Evolutionary conservation across 2,113 vertebrate genomes (phyloP).

Genomic region (Stictonetta naevosa): DNA sequence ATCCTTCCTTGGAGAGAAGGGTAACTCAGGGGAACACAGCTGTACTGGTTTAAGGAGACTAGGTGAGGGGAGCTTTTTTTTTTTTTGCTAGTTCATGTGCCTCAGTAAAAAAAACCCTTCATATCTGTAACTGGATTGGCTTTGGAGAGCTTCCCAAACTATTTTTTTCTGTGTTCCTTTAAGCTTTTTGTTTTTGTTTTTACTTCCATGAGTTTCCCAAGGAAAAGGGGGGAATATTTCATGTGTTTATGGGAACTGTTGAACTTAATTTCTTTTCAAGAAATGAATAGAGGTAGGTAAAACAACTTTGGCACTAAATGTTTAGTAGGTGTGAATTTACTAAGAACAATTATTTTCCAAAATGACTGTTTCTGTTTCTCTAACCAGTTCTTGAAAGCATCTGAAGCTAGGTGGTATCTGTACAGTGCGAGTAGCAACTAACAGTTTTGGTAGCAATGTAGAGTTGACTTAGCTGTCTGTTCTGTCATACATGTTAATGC

Average conservation of each 20-base stretch:
- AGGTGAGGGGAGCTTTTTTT: background rate
- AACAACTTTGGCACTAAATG: background rate
- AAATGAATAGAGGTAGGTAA: background rate
- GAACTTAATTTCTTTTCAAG: background rate
- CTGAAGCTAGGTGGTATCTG: background rate
- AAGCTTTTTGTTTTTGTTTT: background rate
- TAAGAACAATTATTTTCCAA: background rate
- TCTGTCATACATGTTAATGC: background rate
- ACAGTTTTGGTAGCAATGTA: background rate
- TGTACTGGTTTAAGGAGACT: background rate
- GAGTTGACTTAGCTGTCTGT: background rate
- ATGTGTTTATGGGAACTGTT: background rate
- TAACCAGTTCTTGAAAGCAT: background rate
- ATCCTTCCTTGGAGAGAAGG: background rate
- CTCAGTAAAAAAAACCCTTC: background rate
- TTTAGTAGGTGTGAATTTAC: background rate
- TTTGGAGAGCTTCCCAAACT: background rate
- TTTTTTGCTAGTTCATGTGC: background rate
- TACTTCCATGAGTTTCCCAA: background rate
- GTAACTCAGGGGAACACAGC: background rate
- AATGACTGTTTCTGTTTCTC: background rate
- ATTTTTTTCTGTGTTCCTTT: background rate
- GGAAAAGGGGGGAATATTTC: background rate
- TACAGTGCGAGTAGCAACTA: background rate
- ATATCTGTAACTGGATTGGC: background rate